A percentile compares a stretch with the other conserved stretches of the same genome.
phyloP scores from a whole-genome alignment of 2,113 vertebrate species.

The Vicugna pacos region DNA sequence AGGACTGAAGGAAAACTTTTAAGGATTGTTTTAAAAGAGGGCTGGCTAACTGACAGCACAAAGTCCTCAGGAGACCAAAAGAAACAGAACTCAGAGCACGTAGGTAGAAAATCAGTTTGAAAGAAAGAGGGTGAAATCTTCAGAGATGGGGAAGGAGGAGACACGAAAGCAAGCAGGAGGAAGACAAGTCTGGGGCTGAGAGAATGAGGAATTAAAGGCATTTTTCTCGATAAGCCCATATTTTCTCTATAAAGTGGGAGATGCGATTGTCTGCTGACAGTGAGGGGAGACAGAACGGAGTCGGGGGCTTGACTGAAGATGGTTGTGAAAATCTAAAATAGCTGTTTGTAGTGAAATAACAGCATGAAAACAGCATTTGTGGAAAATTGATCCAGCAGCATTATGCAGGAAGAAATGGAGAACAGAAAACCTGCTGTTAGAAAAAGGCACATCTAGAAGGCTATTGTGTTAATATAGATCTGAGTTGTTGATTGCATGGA shows the following conservation, averaged over 20 bases:
- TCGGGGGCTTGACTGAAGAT: neutral
- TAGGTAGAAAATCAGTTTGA: neutral
- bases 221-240: neutral
- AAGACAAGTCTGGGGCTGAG: neutral
- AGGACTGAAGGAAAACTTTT: neutral
- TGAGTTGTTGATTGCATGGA: neutral
- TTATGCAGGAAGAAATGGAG: neutral
- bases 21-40: neutral
- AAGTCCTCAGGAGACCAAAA: neutral
- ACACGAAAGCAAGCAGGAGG: neutral
- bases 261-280: neutral
- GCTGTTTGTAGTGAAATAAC: neutral
- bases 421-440: neutral
- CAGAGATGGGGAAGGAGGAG: neutral
- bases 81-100: neutral
- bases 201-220: neutral
- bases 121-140: neutral
- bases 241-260: conserved; percentile 25
- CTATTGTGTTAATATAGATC: neutral
- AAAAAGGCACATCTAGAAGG: neutral
- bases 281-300: neutral
- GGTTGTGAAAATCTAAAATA: neutral
- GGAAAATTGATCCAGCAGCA: neutral
- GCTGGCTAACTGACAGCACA: neutral
- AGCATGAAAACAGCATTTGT: neutral